Base-by-base conservation (phyloP, 2,113 vertebrate species). In the Callipepla californica region DNA sequence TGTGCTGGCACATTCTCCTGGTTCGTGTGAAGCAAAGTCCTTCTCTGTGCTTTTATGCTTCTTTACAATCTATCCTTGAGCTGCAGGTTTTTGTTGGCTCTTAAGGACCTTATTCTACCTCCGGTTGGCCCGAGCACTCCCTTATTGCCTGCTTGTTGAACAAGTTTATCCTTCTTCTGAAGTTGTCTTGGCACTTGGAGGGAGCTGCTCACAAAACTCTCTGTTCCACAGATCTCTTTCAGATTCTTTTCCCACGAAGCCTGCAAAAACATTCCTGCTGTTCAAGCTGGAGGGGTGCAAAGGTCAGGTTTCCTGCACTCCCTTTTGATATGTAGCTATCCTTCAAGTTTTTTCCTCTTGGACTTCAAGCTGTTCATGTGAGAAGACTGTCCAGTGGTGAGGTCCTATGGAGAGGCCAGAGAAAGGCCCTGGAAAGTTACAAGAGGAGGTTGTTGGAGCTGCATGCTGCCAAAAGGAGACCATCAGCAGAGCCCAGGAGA, bases 221-320 rank as follows among this genome's bases (percentile, higher is more conserved):
- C 28, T 11, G 2, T 51, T 79, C 73, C n/a, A 79, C 40, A 30
- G 20, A 34, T 72, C 85, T 87, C 70, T 89, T 87, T 85, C 36
- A 48, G n/a, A 8, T 87, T 89, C 91, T 79, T 91, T 82, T n/a
- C 89, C 85, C 78, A 48, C 23, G 4, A 17, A 92, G 69, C 65
- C 94, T 78, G 17, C 42, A 40, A 40, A 9, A 68, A 1, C 22
- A 75, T 10, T 3, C 5, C 2, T 38, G 47, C 78, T 78, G 3
- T n/a, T 79, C 57, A 81, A 53, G 57, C 91, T 86, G 80, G 21
- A 63, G 73, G 11, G 51, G 11, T 58, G 21, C 61, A 63, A 28
- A 87, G 87, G 16, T 91, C 85, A 61, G 8, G 10, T 73, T 67
- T 82, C 40, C 75, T 85, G 63, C 44, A 7, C 70, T 89, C 53